Conservation (phyloP, 2,113 vertebrate species). For the Paradoxurus hermaphroditus region DNA sequence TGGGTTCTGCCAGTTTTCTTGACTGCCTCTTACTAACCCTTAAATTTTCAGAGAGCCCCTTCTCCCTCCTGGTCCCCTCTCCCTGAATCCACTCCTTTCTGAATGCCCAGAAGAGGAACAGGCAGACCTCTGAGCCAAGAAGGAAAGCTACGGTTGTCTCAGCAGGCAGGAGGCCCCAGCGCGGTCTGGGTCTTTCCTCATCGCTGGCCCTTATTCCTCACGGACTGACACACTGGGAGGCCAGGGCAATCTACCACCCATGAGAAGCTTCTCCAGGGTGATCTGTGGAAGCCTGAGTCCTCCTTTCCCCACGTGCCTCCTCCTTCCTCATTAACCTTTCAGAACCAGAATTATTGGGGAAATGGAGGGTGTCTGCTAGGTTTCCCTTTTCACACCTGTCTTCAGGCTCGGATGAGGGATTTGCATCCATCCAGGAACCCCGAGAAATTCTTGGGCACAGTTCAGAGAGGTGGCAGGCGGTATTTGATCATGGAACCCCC, state of each 20-base stretch:
- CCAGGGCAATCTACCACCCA: not conserved
- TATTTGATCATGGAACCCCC: not conserved
- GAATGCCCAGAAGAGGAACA: not conserved
- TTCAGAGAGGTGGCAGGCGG: not conserved
- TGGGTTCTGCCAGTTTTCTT: not conserved
- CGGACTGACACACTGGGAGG: not conserved
- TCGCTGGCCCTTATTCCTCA: not conserved
- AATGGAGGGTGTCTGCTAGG: not conserved
- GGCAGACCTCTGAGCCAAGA: no score
- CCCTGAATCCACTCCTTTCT: not conserved
- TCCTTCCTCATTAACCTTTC: not conserved
- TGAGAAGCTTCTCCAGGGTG: not conserved
- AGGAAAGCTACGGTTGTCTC: not conserved
- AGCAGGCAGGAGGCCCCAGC: not conserved
- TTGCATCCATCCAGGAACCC: not conserved
- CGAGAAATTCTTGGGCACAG: not conserved
- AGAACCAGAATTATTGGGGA: not conserved
- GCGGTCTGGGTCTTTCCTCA: not conserved
- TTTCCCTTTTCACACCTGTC: not conserved
- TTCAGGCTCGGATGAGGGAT: not conserved
- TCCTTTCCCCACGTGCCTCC: not conserved
- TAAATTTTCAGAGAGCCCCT: not conserved
- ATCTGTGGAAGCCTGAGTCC: not conserved
- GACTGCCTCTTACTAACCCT: not conserved
- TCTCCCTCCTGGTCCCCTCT: not conserved